Conservation (phyloP, 1,140 invertebrate genomes). For the Pogonomyrmex barbatus region DNA sequence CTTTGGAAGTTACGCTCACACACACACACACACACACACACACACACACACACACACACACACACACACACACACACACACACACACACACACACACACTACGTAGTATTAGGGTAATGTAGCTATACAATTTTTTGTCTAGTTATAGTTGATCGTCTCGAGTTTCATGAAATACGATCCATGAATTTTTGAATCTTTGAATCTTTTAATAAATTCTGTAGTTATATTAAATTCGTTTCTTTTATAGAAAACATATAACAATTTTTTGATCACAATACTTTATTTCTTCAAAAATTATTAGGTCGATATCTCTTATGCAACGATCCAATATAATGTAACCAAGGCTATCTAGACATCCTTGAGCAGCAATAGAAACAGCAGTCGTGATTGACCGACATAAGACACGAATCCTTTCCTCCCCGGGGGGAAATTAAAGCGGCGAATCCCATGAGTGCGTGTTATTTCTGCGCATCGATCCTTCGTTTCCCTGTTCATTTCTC, state of each 20-base stretch:
- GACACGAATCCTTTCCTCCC: constrained; percentile 27
- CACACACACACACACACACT: too few relatives aligned
- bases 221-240: not conserved
- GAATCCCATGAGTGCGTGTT: constrained; percentile 41
- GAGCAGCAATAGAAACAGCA: not conserved
- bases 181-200: not conserved
- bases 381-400: constrained; percentile 33
- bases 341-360: not conserved
- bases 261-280: not conserved
- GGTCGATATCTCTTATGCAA: not conserved
- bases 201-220: not conserved
- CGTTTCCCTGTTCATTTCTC: constrained; percentile 41
- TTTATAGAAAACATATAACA: not conserved
- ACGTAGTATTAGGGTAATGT: too few relatives aligned
- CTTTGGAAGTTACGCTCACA: not conserved
- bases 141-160: not conserved
- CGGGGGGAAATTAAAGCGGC: constrained; percentile 36
- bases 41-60: too few relatives aligned
- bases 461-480: constrained; percentile 58
- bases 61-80: too few relatives aligned
- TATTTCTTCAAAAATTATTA: too few relatives aligned
- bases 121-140: not conserved
- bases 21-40: too few relatives aligned
- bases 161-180: not conserved
- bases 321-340: not conserved